Conservation (phyloP, 37 sponge, comb jelly and placozoan genomes). For the Bolinopsis microptera region DNA sequence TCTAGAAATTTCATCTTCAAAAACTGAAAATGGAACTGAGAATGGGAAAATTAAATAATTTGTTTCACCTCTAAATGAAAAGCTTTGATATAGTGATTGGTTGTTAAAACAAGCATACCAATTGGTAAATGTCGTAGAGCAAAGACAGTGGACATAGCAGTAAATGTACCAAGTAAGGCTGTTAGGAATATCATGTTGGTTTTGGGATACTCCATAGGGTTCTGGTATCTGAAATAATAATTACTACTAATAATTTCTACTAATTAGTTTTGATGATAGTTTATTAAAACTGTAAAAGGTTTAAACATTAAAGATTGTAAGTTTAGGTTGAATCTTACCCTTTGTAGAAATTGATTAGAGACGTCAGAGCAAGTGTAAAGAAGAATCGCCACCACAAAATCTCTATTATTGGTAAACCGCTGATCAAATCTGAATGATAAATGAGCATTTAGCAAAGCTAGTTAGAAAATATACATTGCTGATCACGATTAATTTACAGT, state of each 20-base stretch:
- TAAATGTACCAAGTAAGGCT: background rate
- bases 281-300: too few species aligned
- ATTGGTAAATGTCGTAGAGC: conserved; percentile 2
- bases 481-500: too few species aligned
- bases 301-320: too few species aligned
- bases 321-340: too few species aligned
- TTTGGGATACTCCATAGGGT: background rate
- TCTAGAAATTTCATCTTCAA: too few species aligned
- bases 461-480: background rate
- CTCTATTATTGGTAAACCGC: background rate
- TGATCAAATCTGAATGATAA: conserved; percentile 1
- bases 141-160: conserved; percentile 21
- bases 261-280: too few species aligned
- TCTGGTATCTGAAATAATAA: background rate
- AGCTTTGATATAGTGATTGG: too few species aligned
- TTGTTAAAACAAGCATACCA: too few species aligned
- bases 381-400: conserved; percentile 17
- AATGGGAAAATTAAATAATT: too few species aligned
- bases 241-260: too few species aligned
- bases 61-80: too few species aligned
- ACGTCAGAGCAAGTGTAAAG: conserved; percentile 1
- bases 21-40: too few species aligned
- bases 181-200: background rate
- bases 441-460: background rate
- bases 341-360: background rate